A percentile compares a stretch with the other conserved stretches of the same genome.
phyloP scores from a whole-genome alignment of 1,140 invertebrate species.

The Sesamia nonagrioides region DNA sequence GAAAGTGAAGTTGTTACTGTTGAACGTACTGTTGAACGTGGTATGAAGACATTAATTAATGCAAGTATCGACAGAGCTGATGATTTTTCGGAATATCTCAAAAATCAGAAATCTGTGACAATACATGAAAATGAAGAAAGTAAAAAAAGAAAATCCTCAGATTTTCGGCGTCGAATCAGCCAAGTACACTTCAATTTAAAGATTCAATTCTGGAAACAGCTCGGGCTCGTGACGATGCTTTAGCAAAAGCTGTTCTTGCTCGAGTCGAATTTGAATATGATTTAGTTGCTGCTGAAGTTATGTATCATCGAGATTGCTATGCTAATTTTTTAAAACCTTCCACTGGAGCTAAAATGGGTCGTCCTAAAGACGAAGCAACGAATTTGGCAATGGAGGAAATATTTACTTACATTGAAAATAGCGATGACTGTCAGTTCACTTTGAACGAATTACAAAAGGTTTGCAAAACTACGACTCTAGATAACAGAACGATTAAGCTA shows the following conservation, averaged over 20 bases:
- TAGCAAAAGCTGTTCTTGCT: background rate
- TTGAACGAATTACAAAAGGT: background rate
- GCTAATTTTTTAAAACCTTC: background rate
- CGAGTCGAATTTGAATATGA: background rate
- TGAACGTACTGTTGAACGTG: background rate
- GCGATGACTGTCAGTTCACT: constrained; percentile 1
- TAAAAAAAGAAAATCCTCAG: background rate
- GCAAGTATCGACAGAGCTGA: constrained; percentile 2
- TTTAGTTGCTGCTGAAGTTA: constrained; percentile 7
- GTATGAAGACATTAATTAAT: constrained; percentile 6
- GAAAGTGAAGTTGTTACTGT: background rate
- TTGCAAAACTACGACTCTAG: background rate
- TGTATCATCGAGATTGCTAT: background rate
- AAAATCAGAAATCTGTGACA: background rate
- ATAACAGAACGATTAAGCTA: background rate
- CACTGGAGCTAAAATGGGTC: background rate
- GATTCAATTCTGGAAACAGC: background rate
- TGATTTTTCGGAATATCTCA: background rate
- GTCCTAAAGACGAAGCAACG: background rate
- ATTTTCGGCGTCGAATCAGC: background rate
- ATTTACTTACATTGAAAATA: constrained; percentile 1
- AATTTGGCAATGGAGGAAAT: constrained; percentile 4
- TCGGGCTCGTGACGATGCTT: background rate
- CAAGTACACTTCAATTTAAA: background rate
- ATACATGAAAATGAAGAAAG: background rate